These are phyloP conservation scores for Agelaius phoeniceus DNA, from an alignment of 2,113 vertebrate genomes.

Conservation along the genomic window DNA sequence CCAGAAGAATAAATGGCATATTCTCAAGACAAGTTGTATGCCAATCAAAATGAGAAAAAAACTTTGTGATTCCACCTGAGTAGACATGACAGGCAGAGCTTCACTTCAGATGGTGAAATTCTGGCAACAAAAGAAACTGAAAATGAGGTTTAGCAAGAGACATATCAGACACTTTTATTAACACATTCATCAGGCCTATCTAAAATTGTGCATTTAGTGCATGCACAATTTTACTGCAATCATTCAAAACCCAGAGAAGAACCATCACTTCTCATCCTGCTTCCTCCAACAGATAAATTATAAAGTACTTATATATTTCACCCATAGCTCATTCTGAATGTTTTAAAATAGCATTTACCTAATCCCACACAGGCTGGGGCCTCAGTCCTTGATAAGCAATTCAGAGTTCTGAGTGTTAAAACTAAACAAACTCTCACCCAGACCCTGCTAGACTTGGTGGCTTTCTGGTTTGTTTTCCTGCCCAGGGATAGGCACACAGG, in stretches of 20 bases:
- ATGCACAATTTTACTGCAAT: background rate
- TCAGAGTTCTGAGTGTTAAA: background rate
- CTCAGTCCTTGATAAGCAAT: background rate
- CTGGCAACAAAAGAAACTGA: background rate
- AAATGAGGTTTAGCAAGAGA: background rate
- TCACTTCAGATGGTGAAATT: background rate
- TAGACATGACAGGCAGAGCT: background rate
- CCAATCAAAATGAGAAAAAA: background rate
- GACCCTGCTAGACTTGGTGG: background rate
- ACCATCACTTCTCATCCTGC: background rate
- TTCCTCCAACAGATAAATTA: background rate
- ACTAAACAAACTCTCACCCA: background rate
- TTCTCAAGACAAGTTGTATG: background rate
- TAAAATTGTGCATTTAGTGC: background rate
- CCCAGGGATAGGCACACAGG: background rate
- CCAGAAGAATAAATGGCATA: background rate
- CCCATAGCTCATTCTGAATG: background rate
- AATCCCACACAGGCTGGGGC: background rate
- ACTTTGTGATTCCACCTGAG: background rate
- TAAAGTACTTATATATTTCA: background rate
- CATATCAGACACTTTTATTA: background rate
- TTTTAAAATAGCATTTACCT: background rate
- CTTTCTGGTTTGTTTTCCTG: background rate
- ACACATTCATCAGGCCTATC: background rate
- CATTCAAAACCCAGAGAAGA: background rate